Percentiles rank a stretch among this genome's conserved stretches.
phyloP scores from a whole-genome alignment of 2,797 vertebrate genomes.

The Myotis daubentonii region DNA sequence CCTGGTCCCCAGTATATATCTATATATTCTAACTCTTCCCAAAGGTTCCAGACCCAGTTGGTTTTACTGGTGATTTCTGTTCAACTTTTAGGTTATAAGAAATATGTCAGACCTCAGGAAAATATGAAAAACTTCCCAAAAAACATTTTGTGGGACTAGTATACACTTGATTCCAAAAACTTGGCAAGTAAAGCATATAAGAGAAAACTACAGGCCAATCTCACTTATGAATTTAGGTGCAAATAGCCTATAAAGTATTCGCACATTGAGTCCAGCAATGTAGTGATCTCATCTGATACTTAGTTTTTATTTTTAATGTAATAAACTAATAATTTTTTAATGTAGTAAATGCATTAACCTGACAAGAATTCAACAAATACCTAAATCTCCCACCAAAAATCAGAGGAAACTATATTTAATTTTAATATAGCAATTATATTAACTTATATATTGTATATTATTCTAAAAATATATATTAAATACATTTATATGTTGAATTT shows the following conservation, averaged over 20 bases:
- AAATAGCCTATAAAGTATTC: not conserved
- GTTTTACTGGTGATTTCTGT: not conserved
- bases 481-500: not conserved
- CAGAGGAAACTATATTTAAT: conserved; percentile 22
- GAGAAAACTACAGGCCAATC: conserved; percentile 16
- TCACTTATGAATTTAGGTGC: not conserved
- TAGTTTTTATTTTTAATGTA: not conserved
- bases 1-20: not conserved
- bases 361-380: not conserved
- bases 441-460: not conserved
- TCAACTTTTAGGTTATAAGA: not conserved
- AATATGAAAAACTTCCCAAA: not conserved
- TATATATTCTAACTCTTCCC: not conserved
- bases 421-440: not conserved
- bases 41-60: not conserved
- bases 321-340: conserved; percentile 4
- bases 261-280: not conserved
- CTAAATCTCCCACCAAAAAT: not conserved
- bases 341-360: not conserved
- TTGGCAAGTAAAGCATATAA: not conserved
- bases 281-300: not conserved
- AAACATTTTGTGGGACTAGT: not conserved
- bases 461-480: not conserved
- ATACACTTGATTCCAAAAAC: not conserved
- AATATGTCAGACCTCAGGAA: not conserved